These are phyloP conservation scores for Boloria euphrosyne DNA, from an alignment of 2,888 invertebrate genomes.

Conservation along the genomic window DNA sequence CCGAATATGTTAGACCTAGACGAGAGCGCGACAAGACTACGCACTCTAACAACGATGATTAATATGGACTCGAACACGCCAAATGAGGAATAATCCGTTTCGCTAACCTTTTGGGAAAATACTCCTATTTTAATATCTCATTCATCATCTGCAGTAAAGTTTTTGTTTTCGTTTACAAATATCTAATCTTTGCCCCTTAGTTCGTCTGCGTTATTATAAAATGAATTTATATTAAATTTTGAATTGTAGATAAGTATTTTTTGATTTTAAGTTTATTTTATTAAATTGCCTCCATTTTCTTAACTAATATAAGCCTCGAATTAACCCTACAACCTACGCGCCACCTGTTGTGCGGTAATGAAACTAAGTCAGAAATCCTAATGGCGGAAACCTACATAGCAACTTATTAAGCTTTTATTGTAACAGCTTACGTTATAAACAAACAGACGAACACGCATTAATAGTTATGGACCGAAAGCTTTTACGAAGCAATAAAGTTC, in stretches of 20 bases:
- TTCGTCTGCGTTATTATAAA: background rate
- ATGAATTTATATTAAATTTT: background rate
- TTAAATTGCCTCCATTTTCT: no score
- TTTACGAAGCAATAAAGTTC: no score
- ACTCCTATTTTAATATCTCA: slow-evolving; percentile 54
- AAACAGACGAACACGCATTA: no score
- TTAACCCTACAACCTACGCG: no score
- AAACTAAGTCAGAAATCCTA: no score
- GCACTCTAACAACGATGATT: slow-evolving; percentile 73
- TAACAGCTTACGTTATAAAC: no score
- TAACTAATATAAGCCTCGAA: no score
- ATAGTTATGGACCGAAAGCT: no score
- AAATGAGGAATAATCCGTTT: slow-evolving; percentile 43
- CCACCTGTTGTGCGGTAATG: no score
- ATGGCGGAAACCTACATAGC: no score
- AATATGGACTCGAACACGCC: slow-evolving; percentile 52
- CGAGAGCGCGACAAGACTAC: slow-evolving; percentile 59
- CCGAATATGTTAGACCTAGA: slow-evolving; percentile 35
- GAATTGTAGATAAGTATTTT: background rate
- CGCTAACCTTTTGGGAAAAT: slow-evolving; percentile 45
- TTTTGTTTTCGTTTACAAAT: slow-evolving; percentile 11
- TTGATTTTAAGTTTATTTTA: no score
- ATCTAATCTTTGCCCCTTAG: background rate
- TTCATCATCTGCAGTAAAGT: slow-evolving; percentile 42
- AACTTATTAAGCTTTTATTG: no score